Conservation (phyloP, 2,113 vertebrate species). For the Meles meles region DNA sequence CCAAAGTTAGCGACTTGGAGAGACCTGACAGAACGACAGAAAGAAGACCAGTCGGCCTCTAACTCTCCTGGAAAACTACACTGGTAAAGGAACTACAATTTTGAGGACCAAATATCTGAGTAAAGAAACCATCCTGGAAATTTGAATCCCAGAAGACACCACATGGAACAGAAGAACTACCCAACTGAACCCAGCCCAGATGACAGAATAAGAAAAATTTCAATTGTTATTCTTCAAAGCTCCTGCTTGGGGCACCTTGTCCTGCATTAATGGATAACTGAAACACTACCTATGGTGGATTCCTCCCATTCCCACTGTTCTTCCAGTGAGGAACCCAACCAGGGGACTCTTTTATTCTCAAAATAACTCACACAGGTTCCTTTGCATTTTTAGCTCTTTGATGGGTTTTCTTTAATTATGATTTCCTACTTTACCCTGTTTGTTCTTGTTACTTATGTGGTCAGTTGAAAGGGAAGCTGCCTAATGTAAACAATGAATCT, state of each 20-base stretch:
- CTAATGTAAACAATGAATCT: background rate
- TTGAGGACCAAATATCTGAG: background rate
- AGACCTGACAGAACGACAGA: background rate
- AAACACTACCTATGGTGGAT: background rate
- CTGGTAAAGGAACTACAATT: background rate
- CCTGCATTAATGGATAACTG: background rate
- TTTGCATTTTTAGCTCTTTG: background rate
- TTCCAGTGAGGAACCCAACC: background rate
- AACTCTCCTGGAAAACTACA: background rate
- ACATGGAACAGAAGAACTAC: background rate
- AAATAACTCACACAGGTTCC: background rate
- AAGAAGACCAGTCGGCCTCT: background rate
- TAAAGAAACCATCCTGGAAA: background rate
- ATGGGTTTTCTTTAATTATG: background rate
- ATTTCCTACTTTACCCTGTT: background rate
- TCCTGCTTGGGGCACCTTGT: background rate
- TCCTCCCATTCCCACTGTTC: background rate
- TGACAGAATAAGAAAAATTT: background rate
- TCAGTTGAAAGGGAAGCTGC: conserved; percentile 8
- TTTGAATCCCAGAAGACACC: background rate
- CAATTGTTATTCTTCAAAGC: background rate
- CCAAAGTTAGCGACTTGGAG: background rate
- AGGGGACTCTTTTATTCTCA: background rate
- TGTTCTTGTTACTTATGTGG: background rate
- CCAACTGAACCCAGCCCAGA: background rate